Percentiles rank a stretch among this genome's conserved stretches.
phyloP scores from a whole-genome alignment of 2,797 vertebrate genomes.

The Rhinella marina region DNA sequence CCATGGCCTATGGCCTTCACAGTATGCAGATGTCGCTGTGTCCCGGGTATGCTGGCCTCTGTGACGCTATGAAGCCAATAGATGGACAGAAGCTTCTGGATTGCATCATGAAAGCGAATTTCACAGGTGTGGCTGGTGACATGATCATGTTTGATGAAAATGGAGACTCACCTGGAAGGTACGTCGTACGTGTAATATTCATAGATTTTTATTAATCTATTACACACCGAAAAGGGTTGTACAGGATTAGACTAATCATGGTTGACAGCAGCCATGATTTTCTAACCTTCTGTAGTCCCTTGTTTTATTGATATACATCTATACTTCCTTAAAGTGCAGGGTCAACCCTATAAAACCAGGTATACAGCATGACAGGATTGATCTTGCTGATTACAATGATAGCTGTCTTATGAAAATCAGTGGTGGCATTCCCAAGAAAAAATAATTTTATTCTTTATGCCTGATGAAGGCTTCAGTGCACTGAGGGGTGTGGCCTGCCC shows the following conservation, averaged over 20 bases:
- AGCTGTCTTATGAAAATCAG: no score
- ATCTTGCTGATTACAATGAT: no score
- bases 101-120: constrained; percentile 96
- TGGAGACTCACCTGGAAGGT: constrained; percentile 97
- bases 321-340: no score
- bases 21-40: constrained; percentile 92
- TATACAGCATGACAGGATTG: no score
- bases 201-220: no score
- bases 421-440: no score
- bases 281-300: no score
- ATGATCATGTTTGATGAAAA: constrained; percentile 94
- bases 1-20: constrained; percentile 95
- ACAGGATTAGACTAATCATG: background rate
- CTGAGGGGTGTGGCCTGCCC: no score
- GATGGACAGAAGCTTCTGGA: constrained; percentile 93
- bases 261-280: background rate
- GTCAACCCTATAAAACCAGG: no score
- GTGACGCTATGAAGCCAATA: constrained; percentile 94
- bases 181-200: constrained; percentile 49
- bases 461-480: no score
- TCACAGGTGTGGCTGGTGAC: constrained; percentile 93
- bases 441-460: no score
- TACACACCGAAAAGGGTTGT: background rate
- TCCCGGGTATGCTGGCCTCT: constrained; percentile 88
- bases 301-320: no score